Percentiles rank a stretch among this genome's conserved stretches.
Evolutionary conservation across 2,113 vertebrate species (phyloP).

Genomic region (Hemiscyllium ocellatum): DNA sequence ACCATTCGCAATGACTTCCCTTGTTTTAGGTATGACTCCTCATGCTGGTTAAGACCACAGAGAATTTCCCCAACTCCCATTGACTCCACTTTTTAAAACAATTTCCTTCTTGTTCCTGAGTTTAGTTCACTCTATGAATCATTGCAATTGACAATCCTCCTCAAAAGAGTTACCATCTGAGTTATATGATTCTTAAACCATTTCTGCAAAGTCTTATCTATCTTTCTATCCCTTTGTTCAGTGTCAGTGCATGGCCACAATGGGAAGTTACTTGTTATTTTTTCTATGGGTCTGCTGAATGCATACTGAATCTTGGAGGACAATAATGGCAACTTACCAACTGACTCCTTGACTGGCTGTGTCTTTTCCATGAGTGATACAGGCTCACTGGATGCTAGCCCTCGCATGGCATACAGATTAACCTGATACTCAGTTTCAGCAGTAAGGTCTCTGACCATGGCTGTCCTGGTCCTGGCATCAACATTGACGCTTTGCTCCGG

Average conservation of each 20-base stretch:
- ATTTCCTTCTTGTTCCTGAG: neutral
- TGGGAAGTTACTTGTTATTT: neutral
- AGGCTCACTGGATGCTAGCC: constrained; percentile 75
- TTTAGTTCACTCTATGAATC: neutral
- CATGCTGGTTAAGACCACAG: neutral
- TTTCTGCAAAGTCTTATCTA: neutral
- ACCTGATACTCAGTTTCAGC: constrained; percentile 85
- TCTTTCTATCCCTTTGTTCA: neutral
- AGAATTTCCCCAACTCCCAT: neutral
- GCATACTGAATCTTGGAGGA: neutral
- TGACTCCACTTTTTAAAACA: neutral
- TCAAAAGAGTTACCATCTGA: neutral
- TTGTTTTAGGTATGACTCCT: neutral
- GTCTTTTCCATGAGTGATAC: constrained; percentile 74
- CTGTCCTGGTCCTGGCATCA: constrained; percentile 62
- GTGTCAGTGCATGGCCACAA: neutral
- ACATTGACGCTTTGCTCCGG: constrained; percentile 73
- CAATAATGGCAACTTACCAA: constrained; percentile 66
- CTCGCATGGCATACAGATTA: constrained; percentile 75
- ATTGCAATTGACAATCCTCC: neutral
- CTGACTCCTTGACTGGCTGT: constrained; percentile 70
- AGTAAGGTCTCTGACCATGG: constrained; percentile 72
- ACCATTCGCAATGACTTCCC: neutral
- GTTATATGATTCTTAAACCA: neutral
- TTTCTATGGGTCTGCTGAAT: neutral